Conservation (phyloP, 2,113 vertebrate genomes). For the Pagrus major region DNA sequence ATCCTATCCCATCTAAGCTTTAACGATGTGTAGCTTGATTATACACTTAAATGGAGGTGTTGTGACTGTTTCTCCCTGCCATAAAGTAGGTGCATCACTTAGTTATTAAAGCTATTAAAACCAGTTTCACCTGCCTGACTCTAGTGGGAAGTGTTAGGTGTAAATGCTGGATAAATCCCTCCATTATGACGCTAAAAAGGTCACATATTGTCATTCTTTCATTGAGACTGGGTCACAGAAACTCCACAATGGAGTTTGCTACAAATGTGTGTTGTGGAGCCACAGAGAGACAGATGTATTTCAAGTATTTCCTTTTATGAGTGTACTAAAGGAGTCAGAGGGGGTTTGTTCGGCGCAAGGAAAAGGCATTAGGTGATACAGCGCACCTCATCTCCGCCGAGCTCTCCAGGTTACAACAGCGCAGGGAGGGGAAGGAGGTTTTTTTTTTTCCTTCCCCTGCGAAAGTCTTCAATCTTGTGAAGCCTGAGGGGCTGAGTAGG, state of each 20-base stretch:
- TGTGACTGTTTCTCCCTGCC: no score
- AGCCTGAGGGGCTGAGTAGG: slow-evolving; percentile 77
- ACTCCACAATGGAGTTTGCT: no score
- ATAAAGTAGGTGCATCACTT: no score
- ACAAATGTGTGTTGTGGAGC: slow-evolving; percentile 6
- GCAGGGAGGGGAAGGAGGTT: slow-evolving; percentile 38
- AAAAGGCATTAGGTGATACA: slow-evolving; percentile 88
- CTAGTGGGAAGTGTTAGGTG: no score
- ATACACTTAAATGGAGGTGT: no score
- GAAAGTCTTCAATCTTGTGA: slow-evolving; percentile 78
- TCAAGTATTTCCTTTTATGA: slow-evolving; percentile 60
- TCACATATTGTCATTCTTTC: neutral
- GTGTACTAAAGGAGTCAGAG: slow-evolving; percentile 83
- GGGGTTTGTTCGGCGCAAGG: slow-evolving; percentile 89
- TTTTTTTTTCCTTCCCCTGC: slow-evolving; percentile 28
- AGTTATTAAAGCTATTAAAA: no score
- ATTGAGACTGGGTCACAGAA: neutral
- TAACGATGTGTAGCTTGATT: no score
- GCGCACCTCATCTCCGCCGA: slow-evolving; percentile 63
- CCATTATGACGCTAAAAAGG: neutral
- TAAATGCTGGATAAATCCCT: neutral
- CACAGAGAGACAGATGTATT: slow-evolving; percentile 38
- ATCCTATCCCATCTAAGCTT: no score
- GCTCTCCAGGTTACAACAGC: slow-evolving; percentile 73
- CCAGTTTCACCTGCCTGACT: no score